Evolutionary conservation across 1,140 invertebrate genomes (phyloP).

Genomic region (Lepidurus packardi): DNA sequence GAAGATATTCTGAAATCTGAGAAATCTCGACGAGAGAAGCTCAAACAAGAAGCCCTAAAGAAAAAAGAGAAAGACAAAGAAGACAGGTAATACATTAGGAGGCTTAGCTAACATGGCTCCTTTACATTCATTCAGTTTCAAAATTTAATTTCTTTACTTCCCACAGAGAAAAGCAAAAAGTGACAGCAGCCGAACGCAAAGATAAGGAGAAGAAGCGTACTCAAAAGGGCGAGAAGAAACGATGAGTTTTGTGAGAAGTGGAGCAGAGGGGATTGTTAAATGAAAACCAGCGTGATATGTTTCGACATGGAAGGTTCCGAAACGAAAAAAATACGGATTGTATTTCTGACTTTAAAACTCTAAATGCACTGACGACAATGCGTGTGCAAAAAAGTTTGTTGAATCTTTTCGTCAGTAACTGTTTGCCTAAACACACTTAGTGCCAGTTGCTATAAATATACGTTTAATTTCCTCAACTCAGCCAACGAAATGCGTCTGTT

Average conservation of each 20-base stretch:
- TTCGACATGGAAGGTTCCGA: not conserved
- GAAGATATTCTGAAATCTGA: constrained; percentile 64
- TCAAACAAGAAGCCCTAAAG: constrained; percentile 66
- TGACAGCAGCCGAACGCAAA: constrained; percentile 60
- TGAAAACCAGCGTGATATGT: constrained; percentile 18
- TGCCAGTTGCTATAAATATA: constrained; percentile 12
- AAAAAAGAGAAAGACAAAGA: constrained; percentile 86
- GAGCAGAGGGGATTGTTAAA: not conserved
- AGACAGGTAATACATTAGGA: constrained; percentile 56
- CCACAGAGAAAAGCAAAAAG: constrained; percentile 75
- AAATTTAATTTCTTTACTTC: constrained; percentile 34
- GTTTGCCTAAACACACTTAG: not conserved
- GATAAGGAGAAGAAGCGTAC: constrained; percentile 81
- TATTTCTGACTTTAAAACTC: not conserved
- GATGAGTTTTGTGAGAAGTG: constrained; percentile 23
- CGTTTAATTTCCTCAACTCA: not conserved
- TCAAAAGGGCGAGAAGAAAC: constrained; percentile 64
- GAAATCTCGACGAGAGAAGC: constrained; percentile 67
- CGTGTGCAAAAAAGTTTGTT: constrained; percentile 18
- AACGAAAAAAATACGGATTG: not conserved
- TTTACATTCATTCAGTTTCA: not conserved
- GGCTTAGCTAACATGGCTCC: not conserved
- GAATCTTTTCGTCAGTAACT: not conserved
- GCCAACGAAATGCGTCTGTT: not conserved
- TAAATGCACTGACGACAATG: not conserved